Conservation (phyloP, 2,797 vertebrate species). For the Cryptoprocta ferox region DNA sequence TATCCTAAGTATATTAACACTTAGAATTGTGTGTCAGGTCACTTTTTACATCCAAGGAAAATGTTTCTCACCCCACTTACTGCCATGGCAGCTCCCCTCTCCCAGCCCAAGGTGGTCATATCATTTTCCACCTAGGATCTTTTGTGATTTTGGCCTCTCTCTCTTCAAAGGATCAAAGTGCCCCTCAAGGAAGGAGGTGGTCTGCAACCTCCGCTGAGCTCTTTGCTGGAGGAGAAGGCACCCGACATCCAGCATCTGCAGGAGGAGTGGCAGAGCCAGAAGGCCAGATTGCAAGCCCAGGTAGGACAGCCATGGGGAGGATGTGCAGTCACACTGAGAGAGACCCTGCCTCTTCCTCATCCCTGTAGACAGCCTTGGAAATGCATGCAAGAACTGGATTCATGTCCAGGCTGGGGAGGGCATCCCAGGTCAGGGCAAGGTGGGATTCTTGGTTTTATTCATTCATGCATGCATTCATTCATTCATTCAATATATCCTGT, state of each 20-base stretch:
- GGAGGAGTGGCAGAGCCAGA: conserved; percentile 89
- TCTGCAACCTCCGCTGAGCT: conserved; percentile 64
- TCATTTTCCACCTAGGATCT: neutral
- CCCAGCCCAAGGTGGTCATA: neutral
- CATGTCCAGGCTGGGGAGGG: neutral
- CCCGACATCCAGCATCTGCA: conserved; percentile 86
- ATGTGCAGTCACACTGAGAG: rapidly evolving
- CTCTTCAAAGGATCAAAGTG: conserved; percentile 63
- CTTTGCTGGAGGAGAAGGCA: conserved; percentile 88
- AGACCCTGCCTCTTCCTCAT: neutral
- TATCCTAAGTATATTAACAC: neutral
- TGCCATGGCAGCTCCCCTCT: neutral
- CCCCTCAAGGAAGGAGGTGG: conserved; percentile 77
- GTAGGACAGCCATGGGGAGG: conserved; percentile 68
- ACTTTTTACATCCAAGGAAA: neutral
- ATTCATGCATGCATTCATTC: neutral
- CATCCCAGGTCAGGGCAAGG: neutral
- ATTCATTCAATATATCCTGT: neutral
- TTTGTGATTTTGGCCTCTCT: neutral
- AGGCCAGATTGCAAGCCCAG: conserved; percentile 89
- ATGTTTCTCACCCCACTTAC: neutral
- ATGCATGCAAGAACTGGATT: neutral
- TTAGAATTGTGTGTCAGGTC: neutral
- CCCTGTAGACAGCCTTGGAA: neutral
- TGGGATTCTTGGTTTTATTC: neutral